A percentile compares a stretch with the other conserved stretches of the same genome.
These are phyloP conservation scores for Thalpophila matura DNA, from an alignment of 2,888 invertebrate species.

Conservation along the genomic window DNA sequence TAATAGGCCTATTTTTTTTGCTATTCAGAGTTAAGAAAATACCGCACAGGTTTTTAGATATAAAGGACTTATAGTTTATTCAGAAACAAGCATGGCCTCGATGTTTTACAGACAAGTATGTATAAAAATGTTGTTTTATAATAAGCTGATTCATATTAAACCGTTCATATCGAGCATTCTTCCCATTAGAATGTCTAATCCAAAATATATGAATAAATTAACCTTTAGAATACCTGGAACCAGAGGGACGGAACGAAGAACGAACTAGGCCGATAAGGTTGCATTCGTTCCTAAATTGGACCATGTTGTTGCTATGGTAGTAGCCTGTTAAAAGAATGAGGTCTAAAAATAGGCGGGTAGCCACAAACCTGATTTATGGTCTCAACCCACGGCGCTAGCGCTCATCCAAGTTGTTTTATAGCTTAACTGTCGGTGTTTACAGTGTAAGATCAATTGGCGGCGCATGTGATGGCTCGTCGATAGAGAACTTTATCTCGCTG, in stretches of 20 bases:
- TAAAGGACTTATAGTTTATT: neutral
- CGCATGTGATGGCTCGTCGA: conserved; percentile 44
- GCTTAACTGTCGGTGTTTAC: conserved; percentile 63
- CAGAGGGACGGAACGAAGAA: conserved; percentile 16
- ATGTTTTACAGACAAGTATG: neutral
- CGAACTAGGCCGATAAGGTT: conserved; percentile 49
- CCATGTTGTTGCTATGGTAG: conserved; percentile 68
- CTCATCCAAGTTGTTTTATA: conserved; percentile 63
- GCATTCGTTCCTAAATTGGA: conserved; percentile 58
- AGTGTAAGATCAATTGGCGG: conserved; percentile 62
- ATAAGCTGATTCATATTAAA: neutral
- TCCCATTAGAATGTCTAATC: conserved; percentile 20
- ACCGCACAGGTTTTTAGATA: neutral
- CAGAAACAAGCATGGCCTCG: neutral
- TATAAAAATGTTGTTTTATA: neutral
- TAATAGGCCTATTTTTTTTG: neutral
- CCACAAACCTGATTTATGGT: conserved; percentile 78
- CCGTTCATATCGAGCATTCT: conserved; percentile 18
- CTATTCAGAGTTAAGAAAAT: neutral
- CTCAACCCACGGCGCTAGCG: conserved; percentile 63
- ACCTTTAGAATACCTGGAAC: conserved; percentile 51
- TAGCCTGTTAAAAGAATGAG: conserved; percentile 67
- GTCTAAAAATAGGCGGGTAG: conserved; percentile 77
- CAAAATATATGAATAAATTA: conserved; percentile 34
- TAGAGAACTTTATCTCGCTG: conserved; percentile 43